Conservation (phyloP, 2,888 invertebrate species). For the Brachynemurus nebulosus region DNA sequence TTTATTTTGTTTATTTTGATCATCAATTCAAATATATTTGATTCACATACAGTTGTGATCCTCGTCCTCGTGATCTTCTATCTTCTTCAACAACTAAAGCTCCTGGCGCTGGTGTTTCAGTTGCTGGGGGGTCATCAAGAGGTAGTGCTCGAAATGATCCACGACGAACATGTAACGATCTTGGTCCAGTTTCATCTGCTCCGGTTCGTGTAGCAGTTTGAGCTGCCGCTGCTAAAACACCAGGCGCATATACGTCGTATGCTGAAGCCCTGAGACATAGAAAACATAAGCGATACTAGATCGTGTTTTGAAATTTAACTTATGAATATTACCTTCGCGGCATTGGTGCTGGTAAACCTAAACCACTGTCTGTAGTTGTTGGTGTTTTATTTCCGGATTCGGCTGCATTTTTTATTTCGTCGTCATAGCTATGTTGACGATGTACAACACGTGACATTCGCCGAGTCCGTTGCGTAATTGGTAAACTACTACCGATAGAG, state of each 20-base stretch:
- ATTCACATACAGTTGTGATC: conserved; percentile 66
- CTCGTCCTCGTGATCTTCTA: conserved; percentile 58
- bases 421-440: conserved; percentile 74
- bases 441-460: conserved; percentile 46
- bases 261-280: conserved; percentile 51
- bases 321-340: conserved; percentile 43
- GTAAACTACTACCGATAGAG: conserved; percentile 5
- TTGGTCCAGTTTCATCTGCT: conserved; percentile 9
- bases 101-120: conserved; percentile 30
- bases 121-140: conserved; percentile 41
- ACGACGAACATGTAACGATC: conserved; percentile 20
- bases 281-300: background rate
- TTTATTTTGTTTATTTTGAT: background rate
- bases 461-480: conserved; percentile 35
- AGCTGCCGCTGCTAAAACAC: conserved; percentile 33
- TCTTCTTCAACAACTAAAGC: conserved; percentile 52
- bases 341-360: conserved; percentile 56
- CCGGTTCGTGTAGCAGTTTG: conserved; percentile 23
- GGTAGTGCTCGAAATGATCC: conserved; percentile 46
- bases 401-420: conserved; percentile 44
- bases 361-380: conserved; percentile 27
- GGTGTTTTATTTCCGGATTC: conserved; percentile 21
- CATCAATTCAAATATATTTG: background rate
- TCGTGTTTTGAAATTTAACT: background rate
- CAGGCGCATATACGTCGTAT: conserved; percentile 67